Conservation (phyloP, 2,797 vertebrate species). For the Mus caroli region DNA sequence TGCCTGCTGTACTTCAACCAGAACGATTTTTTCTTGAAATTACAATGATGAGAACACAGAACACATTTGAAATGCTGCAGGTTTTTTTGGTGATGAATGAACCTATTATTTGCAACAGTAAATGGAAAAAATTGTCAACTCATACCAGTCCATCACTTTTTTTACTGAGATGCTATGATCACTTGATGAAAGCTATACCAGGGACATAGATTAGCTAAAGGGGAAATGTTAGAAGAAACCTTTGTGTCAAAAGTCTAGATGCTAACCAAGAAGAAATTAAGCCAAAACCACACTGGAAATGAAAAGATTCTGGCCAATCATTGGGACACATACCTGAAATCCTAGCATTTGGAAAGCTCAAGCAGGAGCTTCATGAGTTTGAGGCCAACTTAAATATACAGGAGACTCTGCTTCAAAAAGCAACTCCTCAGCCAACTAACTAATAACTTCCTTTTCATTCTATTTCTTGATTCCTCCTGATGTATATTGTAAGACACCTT, state of each 20-base stretch:
- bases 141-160: not conserved
- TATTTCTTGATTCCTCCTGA: not conserved
- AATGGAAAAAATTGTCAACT: not conserved
- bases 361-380: not conserved
- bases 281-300: not conserved
- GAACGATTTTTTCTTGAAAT: not conserved
- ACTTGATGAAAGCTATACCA: conserved; percentile 72
- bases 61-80: not conserved
- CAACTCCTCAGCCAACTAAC: not conserved
- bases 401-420: not conserved
- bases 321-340: not conserved
- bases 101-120: not conserved
- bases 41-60: not conserved
- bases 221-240: not conserved
- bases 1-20: fast-evolving
- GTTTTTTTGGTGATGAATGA: not conserved
- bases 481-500: not conserved
- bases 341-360: not conserved
- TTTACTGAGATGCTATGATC: conserved; percentile 69
- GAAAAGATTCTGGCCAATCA: not conserved
- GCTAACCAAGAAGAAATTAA: not conserved
- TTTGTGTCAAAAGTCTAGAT: conserved; percentile 67
- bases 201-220: not conserved
- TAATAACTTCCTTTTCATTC: not conserved
- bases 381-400: no score